Conservation (phyloP, 2,797 vertebrate species). For the Sebastes oblongus region DNA sequence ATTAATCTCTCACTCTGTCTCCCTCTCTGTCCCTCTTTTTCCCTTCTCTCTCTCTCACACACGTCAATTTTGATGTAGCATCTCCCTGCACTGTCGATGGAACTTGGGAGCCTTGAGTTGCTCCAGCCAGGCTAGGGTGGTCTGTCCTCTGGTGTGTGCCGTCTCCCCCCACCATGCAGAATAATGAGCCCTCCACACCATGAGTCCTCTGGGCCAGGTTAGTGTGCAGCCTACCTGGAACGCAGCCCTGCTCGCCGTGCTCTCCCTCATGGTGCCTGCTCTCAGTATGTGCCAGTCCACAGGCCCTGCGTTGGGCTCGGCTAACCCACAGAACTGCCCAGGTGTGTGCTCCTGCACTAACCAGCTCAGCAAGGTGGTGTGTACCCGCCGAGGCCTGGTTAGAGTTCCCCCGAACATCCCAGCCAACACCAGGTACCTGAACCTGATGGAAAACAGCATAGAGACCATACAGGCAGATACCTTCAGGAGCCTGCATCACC, state of each 20-base stretch:
- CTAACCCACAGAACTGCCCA: slow-evolving; percentile 92
- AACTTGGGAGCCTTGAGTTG: slow-evolving; percentile 88
- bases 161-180: slow-evolving; percentile 92
- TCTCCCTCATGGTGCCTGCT: slow-evolving; percentile 92
- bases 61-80: slow-evolving; percentile 69
- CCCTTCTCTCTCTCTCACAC: slow-evolving; percentile 39
- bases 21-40: slow-evolving; percentile 25
- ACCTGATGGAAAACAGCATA: slow-evolving; percentile 99
- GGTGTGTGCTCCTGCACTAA: slow-evolving; percentile 95
- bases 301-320: slow-evolving; percentile 79
- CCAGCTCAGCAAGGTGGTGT: slow-evolving; percentile 98
- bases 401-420: slow-evolving; percentile 94
- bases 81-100: slow-evolving; percentile 86
- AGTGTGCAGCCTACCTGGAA: slow-evolving; percentile 97
- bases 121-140: slow-evolving; percentile 93
- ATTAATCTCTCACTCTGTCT: slow-evolving; percentile 63
- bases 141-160: slow-evolving; percentile 83
- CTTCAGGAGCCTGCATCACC: slow-evolving; percentile 94
- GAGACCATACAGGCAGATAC: slow-evolving; percentile 96
- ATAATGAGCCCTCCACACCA: slow-evolving; percentile 99
- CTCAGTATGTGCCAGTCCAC: slow-evolving; percentile 89
- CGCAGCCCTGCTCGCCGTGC: slow-evolving; percentile 90
- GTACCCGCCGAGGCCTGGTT: slow-evolving; percentile 91
- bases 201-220: slow-evolving; percentile 99
- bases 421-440: slow-evolving; percentile 93